A percentile compares a stretch with the other conserved stretches of the same genome.
phyloP scores from a whole-genome alignment of 92 coral and sea anemone genomes.

The Hydrozoanthus gracilis region DNA sequence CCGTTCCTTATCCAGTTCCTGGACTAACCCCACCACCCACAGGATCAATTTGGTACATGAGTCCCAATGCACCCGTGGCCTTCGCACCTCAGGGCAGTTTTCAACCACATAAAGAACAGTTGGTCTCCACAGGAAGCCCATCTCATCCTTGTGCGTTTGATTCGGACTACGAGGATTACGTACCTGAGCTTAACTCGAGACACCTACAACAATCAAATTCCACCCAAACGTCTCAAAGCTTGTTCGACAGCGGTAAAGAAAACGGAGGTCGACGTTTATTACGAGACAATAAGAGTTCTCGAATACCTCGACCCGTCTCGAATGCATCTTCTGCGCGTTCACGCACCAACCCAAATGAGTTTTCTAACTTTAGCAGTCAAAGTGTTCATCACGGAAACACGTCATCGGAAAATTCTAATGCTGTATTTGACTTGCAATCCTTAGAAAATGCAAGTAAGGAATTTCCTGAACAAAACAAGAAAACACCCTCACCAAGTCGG shows the following conservation, averaged over 20 bases:
- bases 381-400: neutral
- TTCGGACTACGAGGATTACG: slow-evolving; percentile 35
- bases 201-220: neutral
- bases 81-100: slow-evolving; percentile 66
- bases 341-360: neutral
- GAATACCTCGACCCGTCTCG: slow-evolving; percentile 81
- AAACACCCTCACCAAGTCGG: neutral
- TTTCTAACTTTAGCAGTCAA: neutral
- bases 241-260: slow-evolving; percentile 14
- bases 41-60: slow-evolving; percentile 87
- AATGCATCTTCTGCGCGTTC: slow-evolving; percentile 42
- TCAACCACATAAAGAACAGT: slow-evolving; percentile 55
- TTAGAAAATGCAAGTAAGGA: neutral
- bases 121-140: slow-evolving; percentile 37
- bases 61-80: slow-evolving; percentile 72
- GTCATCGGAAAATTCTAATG: neutral
- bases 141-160: slow-evolving; percentile 39
- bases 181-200: neutral
- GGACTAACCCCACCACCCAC: slow-evolving; percentile 57
- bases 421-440: neutral
- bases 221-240: neutral
- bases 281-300: slow-evolving; percentile 46
- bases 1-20: slow-evolving; percentile 78
- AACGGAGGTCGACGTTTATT: slow-evolving; percentile 14
- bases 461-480: neutral